phyloP scores from a whole-genome alignment of 2,797 vertebrate genomes.

The Mycteria americana region DNA sequence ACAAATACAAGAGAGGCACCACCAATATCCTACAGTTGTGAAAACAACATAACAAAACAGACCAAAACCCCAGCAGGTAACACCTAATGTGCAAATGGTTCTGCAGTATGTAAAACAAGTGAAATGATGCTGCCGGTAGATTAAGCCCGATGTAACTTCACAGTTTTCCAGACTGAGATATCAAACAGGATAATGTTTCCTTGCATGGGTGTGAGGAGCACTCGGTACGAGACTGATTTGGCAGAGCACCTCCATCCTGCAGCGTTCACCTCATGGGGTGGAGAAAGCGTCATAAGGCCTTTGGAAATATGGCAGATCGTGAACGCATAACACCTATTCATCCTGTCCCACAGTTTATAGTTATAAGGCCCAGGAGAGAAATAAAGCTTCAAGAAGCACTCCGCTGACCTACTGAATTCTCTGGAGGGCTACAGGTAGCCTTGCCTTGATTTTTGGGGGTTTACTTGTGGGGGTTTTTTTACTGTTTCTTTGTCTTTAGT shows the following conservation, averaged over 20 bases:
- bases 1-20: background rate
- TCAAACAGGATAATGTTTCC: background rate
- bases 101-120: background rate
- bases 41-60: background rate
- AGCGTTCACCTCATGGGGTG: background rate
- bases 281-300: background rate
- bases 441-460: background rate
- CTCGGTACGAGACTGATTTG: background rate
- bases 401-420: background rate
- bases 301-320: background rate
- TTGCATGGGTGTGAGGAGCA: background rate
- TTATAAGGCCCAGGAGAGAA: background rate
- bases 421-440: background rate
- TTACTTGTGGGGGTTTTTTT: background rate
- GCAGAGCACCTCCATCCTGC: background rate
- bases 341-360: background rate
- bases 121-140: background rate
- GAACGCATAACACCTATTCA: background rate
- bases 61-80: background rate
- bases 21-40: background rate
- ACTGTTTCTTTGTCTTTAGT: background rate
- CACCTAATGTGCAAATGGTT: background rate
- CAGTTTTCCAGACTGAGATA: background rate
- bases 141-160: background rate
- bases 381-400: background rate